Conservation (phyloP, 1,140 invertebrate species). For the Condylostylus longicornis region DNA sequence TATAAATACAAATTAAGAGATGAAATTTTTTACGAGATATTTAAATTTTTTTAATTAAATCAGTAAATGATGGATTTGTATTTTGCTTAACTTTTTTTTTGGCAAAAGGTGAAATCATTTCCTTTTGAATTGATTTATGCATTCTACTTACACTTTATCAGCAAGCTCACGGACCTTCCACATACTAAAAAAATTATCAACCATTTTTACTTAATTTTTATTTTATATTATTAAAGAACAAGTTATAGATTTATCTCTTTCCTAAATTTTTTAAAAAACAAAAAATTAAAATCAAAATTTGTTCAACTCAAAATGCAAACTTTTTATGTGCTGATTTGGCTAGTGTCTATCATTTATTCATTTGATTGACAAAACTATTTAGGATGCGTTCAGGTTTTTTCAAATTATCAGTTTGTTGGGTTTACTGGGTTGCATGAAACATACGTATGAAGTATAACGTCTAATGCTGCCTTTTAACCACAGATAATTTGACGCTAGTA, state of each 20-base stretch:
- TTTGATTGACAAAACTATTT: too few relatives aligned
- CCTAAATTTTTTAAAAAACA: neutral
- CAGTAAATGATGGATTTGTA: constrained; percentile 2
- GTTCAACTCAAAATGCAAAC: constrained; percentile 6
- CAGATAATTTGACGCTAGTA: too few relatives aligned
- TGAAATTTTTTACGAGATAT: constrained; percentile 8
- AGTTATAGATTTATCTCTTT: neutral
- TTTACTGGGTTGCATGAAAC: too few relatives aligned
- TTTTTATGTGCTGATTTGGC: constrained; percentile 10
- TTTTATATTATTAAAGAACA: constrained; percentile 1
- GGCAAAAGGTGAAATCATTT: constrained; percentile 2
- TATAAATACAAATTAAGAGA: constrained; percentile 5
- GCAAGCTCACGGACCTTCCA: constrained; percentile 89
- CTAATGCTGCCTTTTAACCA: too few relatives aligned
- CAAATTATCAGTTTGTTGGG: too few relatives aligned
- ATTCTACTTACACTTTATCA: constrained; percentile 81
- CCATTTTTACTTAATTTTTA: constrained; percentile 19
- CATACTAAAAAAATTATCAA: constrained; percentile 63
- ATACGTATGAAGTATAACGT: too few relatives aligned
- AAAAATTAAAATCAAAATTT: neutral
- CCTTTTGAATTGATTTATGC: constrained; percentile 13
- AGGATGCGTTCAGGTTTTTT: too few relatives aligned
- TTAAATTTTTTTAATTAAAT: constrained; percentile 9
- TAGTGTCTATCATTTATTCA: too few relatives aligned
- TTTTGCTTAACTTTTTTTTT: neutral